Evolutionary conservation across 2,113 vertebrate species (phyloP).

Genomic region (Heterocephalus glaber): DNA sequence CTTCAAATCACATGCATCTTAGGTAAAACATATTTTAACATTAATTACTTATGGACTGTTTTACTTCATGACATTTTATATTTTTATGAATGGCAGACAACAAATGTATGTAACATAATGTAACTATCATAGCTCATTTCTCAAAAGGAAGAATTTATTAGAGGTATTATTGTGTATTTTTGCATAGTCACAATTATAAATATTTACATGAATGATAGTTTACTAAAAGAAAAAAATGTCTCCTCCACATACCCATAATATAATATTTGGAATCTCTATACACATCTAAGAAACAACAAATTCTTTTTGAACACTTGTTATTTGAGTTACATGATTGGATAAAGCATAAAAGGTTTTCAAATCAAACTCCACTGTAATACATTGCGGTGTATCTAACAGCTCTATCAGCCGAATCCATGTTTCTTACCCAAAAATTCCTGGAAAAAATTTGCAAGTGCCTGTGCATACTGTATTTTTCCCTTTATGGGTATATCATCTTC

Average conservation of each 20-base stretch:
- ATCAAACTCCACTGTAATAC: neutral
- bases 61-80: neutral
- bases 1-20: neutral
- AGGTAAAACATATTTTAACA: neutral
- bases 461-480: neutral
- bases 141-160: neutral
- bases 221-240: neutral
- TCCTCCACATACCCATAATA: neutral
- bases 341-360: slow-evolving; percentile 5
- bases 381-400: neutral
- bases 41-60: neutral
- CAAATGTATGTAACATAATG: neutral
- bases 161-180: neutral
- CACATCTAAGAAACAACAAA: neutral
- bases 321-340: neutral
- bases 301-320: neutral
- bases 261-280: neutral
- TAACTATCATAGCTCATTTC: neutral
- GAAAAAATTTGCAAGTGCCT: neutral
- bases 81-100: neutral
- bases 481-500: neutral
- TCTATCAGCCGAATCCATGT: neutral
- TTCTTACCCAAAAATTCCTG: neutral
- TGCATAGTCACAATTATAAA: neutral
- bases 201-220: neutral